Evolutionary conservation across 2,888 invertebrate genomes (phyloP), one percentile per base, ranked within the genome.

Genomic region (Desoria tigrina): DNA sequence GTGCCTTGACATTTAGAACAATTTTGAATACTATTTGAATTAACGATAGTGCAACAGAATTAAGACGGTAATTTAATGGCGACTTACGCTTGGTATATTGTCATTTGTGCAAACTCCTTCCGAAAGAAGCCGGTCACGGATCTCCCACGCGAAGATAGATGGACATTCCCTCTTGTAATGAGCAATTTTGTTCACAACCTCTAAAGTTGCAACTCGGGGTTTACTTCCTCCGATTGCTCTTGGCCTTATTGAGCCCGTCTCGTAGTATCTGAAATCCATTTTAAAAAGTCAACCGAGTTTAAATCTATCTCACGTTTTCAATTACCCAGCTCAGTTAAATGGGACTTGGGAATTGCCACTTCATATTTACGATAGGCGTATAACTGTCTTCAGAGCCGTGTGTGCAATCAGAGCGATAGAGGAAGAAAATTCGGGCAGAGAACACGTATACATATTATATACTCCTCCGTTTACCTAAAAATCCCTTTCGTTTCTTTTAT

Each of bases 71-170:
- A n/a, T n/a, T 32, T 32, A 32, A 32, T 32, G 11, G 51, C 6
- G 14, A 51, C 95, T 94, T 84, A 96, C 96, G 82, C 94, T 94
- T 76, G 96, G 96, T 79, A 96, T 95, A 82, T 95, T 96, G 83
- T 97, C 97, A 83, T 92, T 93, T 83, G 92, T 94, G 86, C 97
- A 97, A 78, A 94, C 90, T 77, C 91, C 92, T 80, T 97, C 97
- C 66, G 91, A 90, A 62, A 97, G 86, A 77, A 97, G 86, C 79
- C 95, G 88, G 79, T 97, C 97, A 61, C 96, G 84, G 80, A 97
- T 97, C 84, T 97, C 97, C 97, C 97, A 97, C 55, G 97, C 96
- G 83, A 97, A 97, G 82, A 97, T 97, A 77, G 94, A 94, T 39
- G 96, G 96, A 81, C 96, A 96, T 81, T 97, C 96, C 58, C 95